Percentiles rank a stretch among this genome's conserved stretches.
phyloP scores from a whole-genome alignment of 64 coral and sea anemone species.

The Catalaphyllia jardinei region DNA sequence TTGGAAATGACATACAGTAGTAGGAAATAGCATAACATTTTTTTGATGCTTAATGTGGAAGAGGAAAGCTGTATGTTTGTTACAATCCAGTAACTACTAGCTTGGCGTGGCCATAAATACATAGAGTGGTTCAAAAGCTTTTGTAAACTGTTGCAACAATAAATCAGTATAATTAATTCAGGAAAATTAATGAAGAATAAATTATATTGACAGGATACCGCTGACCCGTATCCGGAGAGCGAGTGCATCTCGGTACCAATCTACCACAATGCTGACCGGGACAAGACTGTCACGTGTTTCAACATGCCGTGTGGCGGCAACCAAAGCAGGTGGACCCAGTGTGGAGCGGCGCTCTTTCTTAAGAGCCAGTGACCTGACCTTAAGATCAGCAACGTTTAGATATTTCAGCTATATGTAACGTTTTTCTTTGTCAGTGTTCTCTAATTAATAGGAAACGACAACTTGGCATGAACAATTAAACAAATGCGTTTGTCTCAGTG shows the following conservation, averaged over 20 bases:
- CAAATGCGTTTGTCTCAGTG: background rate
- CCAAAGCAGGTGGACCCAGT: slow-evolving; percentile 87
- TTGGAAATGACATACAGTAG: too few species aligned
- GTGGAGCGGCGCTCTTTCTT: slow-evolving; percentile 93
- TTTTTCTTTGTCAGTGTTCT: background rate
- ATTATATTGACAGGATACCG: slow-evolving; percentile 50
- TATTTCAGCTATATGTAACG: background rate
- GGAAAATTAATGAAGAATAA: background rate
- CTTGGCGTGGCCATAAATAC: too few species aligned
- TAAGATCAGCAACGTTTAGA: background rate
- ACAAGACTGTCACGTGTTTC: slow-evolving; percentile 90
- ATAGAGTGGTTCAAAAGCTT: too few species aligned
- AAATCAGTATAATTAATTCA: background rate
- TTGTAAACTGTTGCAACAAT: too few species aligned
- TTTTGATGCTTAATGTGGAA: too few species aligned
- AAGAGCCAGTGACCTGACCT: slow-evolving; percentile 76
- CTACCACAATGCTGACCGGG: slow-evolving; percentile 92
- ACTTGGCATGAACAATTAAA: too few species aligned
- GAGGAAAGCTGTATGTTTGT: too few species aligned
- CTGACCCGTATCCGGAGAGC: slow-evolving; percentile 86
- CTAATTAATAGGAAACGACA: too few species aligned
- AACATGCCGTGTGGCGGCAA: slow-evolving; percentile 89
- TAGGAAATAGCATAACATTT: too few species aligned
- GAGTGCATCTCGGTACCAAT: slow-evolving; percentile 95
- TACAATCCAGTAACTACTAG: too few species aligned